These are phyloP conservation scores for Procambarus clarkii DNA, from an alignment of 1,140 invertebrate genomes.

Conservation along the genomic window DNA sequence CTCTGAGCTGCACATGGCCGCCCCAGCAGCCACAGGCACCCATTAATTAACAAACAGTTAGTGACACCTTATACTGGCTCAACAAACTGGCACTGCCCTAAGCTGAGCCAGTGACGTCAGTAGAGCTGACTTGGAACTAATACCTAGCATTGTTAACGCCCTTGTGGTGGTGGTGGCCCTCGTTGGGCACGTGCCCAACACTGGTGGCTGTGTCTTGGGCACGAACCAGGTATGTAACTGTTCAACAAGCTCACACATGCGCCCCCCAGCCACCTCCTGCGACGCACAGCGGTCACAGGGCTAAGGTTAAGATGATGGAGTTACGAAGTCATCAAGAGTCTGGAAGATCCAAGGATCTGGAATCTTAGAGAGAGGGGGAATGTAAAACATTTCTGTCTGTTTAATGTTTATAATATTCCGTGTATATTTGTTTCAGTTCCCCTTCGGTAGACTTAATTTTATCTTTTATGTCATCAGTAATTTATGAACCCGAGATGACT, in stretches of 20 bases:
- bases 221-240: conserved; percentile 26
- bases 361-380: too few relatives aligned
- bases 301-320: conserved; percentile 18
- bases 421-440: too few relatives aligned
- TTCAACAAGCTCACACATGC: conserved; percentile 34
- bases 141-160: neutral
- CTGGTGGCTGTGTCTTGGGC: neutral
- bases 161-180: neutral
- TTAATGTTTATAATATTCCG: too few relatives aligned
- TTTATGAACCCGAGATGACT: too few relatives aligned
- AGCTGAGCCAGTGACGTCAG: conserved; percentile 40
- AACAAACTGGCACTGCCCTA: conserved; percentile 50
- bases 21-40: neutral
- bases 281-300: conserved; percentile 32
- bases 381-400: too few relatives aligned
- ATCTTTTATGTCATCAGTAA: too few relatives aligned
- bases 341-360: too few relatives aligned
- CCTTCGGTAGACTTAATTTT: too few relatives aligned
- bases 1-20: neutral
- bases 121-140: neutral
- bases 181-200: neutral
- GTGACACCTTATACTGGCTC: conserved; percentile 48
- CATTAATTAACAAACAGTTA: conserved; percentile 55
- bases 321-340: neutral
- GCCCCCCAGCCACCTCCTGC: conserved; percentile 17